Conservation (phyloP, 1,140 invertebrate species). For the Planococcus citri region DNA sequence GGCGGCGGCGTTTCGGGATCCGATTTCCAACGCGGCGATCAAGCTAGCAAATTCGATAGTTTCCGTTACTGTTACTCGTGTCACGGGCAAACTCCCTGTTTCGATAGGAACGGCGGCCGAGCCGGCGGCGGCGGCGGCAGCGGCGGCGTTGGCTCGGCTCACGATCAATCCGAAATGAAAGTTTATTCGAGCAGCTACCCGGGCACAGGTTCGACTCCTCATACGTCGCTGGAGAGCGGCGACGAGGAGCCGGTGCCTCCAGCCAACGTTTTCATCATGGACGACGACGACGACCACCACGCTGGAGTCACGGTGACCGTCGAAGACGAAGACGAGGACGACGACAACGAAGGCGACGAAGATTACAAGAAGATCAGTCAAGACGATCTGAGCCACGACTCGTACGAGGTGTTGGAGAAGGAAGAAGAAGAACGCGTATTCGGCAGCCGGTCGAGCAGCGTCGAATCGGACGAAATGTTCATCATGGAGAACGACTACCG, state of each 20-base stretch:
- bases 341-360: neutral
- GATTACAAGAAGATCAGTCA: conserved; percentile 40
- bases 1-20: neutral
- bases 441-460: conserved; percentile 35
- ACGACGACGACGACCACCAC: conserved; percentile 33
- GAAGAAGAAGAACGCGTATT: conserved; percentile 52
- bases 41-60: conserved; percentile 4
- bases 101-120: conserved; percentile 26
- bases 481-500: conserved; percentile 42
- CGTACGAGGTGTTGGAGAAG: conserved; percentile 65
- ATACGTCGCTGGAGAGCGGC: conserved; percentile 42
- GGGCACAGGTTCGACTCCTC: conserved; percentile 53
- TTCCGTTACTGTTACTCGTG: conserved; percentile 20
- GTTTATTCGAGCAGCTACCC: conserved; percentile 75
- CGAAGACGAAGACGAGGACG: neutral
- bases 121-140: conserved; percentile 29
- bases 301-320: too few species aligned
- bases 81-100: conserved; percentile 18
- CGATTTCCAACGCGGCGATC: neutral
- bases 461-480: conserved; percentile 42
- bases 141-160: conserved; percentile 23
- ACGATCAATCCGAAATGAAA: conserved; percentile 37
- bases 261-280: conserved; percentile 30
- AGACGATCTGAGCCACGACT: conserved; percentile 77
- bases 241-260: conserved; percentile 39